Evolutionary conservation across 2,797 vertebrate genomes (phyloP).

Genomic region (Sebastes minor): DNA sequence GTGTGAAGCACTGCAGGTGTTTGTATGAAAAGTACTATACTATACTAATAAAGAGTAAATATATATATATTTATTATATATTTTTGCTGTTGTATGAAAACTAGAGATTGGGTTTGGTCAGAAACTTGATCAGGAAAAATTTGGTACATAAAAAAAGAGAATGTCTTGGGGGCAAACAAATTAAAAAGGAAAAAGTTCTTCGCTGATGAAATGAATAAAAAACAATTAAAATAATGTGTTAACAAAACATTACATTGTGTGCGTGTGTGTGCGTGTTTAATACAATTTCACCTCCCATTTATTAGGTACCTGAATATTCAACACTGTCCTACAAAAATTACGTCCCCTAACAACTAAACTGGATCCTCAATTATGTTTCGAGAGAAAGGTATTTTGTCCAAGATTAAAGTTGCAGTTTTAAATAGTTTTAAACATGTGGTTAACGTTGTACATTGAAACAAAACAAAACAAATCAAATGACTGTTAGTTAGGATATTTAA

Average conservation of each 20-base stretch:
- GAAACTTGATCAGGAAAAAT: not conserved
- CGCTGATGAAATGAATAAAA: not conserved
- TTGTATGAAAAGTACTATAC: too few species aligned
- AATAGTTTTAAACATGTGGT: not conserved
- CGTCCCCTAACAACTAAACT: too few species aligned
- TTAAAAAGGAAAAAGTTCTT: not conserved
- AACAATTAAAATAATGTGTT: not conserved
- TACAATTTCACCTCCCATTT: not conserved
- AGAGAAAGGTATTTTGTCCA: not conserved
- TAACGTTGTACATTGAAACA: too few species aligned
- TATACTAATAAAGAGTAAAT: too few species aligned
- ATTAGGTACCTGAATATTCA: not conserved
- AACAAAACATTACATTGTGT: not conserved
- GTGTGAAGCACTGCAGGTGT: too few species aligned
- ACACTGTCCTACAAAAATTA: too few species aligned
- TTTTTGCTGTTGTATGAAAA: constrained; percentile 6
- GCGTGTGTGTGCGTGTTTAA: not conserved
- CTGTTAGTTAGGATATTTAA: too few species aligned
- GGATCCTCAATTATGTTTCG: too few species aligned
- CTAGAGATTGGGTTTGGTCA: not conserved
- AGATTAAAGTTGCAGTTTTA: not conserved
- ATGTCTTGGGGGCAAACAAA: not conserved
- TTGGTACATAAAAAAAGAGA: not conserved
- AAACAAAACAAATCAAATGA: too few species aligned
- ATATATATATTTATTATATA: too few species aligned